Evolutionary conservation across 2,113 vertebrate genomes (phyloP), one percentile per base, ranked within the genome.

Genomic region (Anser brachyrhynchus): DNA sequence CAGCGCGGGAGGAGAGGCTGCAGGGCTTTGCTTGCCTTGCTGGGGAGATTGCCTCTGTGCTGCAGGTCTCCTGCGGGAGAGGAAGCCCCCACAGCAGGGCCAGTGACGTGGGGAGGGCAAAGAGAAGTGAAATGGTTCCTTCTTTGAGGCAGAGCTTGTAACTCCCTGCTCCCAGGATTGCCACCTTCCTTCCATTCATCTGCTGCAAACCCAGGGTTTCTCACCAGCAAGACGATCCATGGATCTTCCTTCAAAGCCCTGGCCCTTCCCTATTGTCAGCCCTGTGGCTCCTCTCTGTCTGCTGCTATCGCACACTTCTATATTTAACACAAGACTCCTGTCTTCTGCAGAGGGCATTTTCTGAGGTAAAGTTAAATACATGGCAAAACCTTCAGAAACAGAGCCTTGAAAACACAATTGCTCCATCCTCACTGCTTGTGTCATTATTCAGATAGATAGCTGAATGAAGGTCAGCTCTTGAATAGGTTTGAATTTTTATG

Each of bases 401-500:
- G 57, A 92, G 54, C 49, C 84, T 93, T 76, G 84, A 79, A 91
- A 94, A 66, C 19, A 80, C 51, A 85, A 67, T 51, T 94, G 35
- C 77, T 87, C 66, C 82, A 21, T 76, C 74, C 65, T 87, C 19
- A 79, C 74, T 35, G 26, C 61, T 83, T 37, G 44, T 84, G 77
- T 82, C 41, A 4, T 94, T 92, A 91, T 90, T 93, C 80, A 82
- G 49, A 84, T 65, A 84, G 66, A 51, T 16, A 79, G n/a, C 44
- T 4, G 2, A 87, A 92, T 76, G 86, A 95, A 92, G 89, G 90
- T 87, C 92, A 89, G 35, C 80, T 75, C 59, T 76, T 84, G 80
- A 91, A 87, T 44, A 73, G 54, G 74, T 91, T 91, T 94, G 90
- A 78, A 92, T 93, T 91, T 91, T 93, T 72, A 78, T 84, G 65